A percentile compares a stretch with the other conserved stretches of the same genome.
phyloP scores from a whole-genome alignment of 2,888 invertebrate genomes.

The Luperina testacea region DNA sequence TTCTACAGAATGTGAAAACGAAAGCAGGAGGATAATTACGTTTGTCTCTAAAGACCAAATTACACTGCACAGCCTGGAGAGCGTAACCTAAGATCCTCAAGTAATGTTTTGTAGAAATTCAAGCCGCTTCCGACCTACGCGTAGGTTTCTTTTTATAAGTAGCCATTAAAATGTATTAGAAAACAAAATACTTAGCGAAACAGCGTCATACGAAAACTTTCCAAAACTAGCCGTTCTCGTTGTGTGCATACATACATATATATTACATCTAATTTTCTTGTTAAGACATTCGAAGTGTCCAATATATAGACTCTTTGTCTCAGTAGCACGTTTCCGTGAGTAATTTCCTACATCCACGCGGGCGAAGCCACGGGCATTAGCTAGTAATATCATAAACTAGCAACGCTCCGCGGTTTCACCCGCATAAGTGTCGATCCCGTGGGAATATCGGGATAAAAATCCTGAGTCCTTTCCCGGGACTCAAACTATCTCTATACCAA shows the following conservation, averaged over 20 bases:
- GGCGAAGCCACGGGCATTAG: too few relatives aligned
- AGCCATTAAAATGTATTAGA: conserved; percentile 54
- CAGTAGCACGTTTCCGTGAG: too few relatives aligned
- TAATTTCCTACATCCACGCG: too few relatives aligned
- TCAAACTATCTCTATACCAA: too few relatives aligned
- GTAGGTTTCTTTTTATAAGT: conserved; percentile 36
- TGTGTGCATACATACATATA: conserved; percentile 50
- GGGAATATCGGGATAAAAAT: too few relatives aligned
- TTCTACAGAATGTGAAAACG: background rate
- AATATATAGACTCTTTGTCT: background rate
- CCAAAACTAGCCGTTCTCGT: conserved; percentile 34
- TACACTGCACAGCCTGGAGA: background rate
- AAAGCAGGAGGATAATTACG: background rate
- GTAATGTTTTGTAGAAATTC: background rate
- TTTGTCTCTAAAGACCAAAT: conserved; percentile 7
- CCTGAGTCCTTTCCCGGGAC: too few relatives aligned
- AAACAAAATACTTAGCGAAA: conserved; percentile 29
- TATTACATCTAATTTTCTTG: conserved; percentile 35
- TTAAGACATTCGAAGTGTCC: background rate
- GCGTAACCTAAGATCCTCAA: background rate
- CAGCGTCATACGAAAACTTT: conserved; percentile 46
- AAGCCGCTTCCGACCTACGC: background rate
- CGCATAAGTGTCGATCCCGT: too few relatives aligned
- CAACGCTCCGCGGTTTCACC: too few relatives aligned
- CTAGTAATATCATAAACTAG: too few relatives aligned